Percentiles rank a stretch among this genome's conserved stretches.
Evolutionary conservation across 2,888 invertebrate genomes (phyloP).

Genomic region (Agrochola macilenta): DNA sequence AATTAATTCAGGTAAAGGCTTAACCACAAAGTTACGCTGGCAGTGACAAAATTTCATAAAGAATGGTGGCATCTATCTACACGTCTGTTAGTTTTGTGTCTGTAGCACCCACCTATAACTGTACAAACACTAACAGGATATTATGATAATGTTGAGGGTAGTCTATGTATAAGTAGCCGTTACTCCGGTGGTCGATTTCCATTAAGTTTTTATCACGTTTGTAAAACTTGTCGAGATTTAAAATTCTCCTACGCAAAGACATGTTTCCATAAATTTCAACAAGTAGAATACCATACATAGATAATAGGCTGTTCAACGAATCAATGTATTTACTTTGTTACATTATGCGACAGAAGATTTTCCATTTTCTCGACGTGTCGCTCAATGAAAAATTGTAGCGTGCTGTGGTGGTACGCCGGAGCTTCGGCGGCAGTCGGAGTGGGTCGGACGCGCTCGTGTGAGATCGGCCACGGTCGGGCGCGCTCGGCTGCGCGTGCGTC

Average conservation of each 20-base stretch:
- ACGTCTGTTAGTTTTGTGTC: not conserved
- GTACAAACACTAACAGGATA: conserved; percentile 40
- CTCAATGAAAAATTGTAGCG: conserved; percentile 60
- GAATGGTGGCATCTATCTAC: not conserved
- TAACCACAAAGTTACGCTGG: not conserved
- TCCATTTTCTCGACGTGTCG: conserved; percentile 56
- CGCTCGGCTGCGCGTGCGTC: conserved; percentile 85
- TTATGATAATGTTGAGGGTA: conserved; percentile 37
- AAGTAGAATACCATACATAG: conserved; percentile 58
- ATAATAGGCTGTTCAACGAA: conserved; percentile 31
- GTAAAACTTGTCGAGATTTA: conserved; percentile 33
- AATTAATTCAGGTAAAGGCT: not conserved
- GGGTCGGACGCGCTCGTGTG: conserved; percentile 64
- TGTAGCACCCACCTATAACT: not conserved
- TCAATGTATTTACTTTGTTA: conserved; percentile 30
- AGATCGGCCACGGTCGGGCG: conserved; percentile 77
- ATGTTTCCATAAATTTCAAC: conserved; percentile 50
- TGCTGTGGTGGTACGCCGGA: conserved; percentile 12
- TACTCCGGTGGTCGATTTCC: conserved; percentile 30
- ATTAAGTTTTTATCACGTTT: conserved; percentile 34
- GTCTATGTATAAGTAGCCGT: not conserved
- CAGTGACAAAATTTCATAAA: not conserved
- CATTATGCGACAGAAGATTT: conserved; percentile 50
- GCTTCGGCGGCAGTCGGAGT: conserved; percentile 60
- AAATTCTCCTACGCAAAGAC: conserved; percentile 46